Evolutionary conservation across 2,888 invertebrate species (phyloP), one percentile per base, ranked within the genome.

Genomic region (Eumacrocentrus americanus): DNA sequence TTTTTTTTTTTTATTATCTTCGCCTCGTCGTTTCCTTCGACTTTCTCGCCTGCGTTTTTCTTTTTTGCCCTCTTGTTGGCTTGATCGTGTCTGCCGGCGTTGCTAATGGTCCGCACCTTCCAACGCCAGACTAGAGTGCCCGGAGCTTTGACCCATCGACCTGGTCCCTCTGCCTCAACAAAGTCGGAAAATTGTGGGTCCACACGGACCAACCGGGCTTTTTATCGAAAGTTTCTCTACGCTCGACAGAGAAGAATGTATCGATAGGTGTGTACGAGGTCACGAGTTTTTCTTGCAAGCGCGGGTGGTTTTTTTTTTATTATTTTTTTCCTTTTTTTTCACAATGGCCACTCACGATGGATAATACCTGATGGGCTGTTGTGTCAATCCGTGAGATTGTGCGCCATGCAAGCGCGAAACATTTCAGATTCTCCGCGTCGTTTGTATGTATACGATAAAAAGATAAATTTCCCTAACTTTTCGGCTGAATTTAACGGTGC

Each of bases 61-160:
- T 38, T 35, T 18, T 20, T 37, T 38, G 9, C n/a, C 16, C 12
- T 37, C 25, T 38, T 14, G n/a, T 18, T 38, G n/a, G n/a, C 18
- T 12, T 9, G 34, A 18, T 23, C n/a, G 7, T 52, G 25, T 44
- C 53, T 50, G 53, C 20, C 58, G 58, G 37, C 61, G 58, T 55
- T 63, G 61, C 60, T 68, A 68, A 68, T 67, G 67, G 62, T 60
- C 65, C 59, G 62, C 65, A 59, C 62, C 62, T 64, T 61, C 44
- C 18, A 40, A 58, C 46, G 47, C 22, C 50, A 55, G 53, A 46
- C 42, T 44, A 47, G 16, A 58, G 20, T 50, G 34, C 20, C 29
- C 29, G 12, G 51, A 48, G 54, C 54, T 58, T 47, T 54, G 47
- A 59, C 53, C 40, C 48, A 25, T 50, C 46, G 48, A 55, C 40